phyloP scores from a whole-genome alignment of 2,888 invertebrate species.

The Drosophila glabriapex region DNA sequence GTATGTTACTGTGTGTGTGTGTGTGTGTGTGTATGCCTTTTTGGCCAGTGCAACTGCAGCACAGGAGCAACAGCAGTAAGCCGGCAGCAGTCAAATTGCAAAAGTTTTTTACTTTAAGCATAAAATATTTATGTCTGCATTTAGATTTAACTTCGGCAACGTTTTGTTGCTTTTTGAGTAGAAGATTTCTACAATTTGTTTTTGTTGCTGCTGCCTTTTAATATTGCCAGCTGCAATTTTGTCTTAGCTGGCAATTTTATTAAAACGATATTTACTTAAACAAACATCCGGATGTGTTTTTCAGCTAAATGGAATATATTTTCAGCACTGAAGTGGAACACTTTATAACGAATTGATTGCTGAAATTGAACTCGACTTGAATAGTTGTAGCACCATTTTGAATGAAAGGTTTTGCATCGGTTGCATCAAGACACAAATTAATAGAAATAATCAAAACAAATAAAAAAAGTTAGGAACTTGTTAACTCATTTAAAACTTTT shows the following conservation, averaged over 20 bases:
- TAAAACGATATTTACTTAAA: slow-evolving; percentile 67
- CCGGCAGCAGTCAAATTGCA: slow-evolving; percentile 73
- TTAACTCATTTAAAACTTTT: not conserved
- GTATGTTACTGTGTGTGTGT: slow-evolving; percentile 10
- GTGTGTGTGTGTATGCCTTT: slow-evolving; percentile 50
- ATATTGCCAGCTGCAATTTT: slow-evolving; percentile 59
- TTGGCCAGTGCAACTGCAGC: slow-evolving; percentile 62
- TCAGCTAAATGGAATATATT: slow-evolving; percentile 31
- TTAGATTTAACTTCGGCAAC: slow-evolving; percentile 72
- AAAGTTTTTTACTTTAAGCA: slow-evolving; percentile 79
- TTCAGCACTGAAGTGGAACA: slow-evolving; percentile 17
- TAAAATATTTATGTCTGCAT: slow-evolving; percentile 79
- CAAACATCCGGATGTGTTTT: slow-evolving; percentile 34
- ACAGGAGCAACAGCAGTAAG: not conserved
- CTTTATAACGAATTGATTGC: slow-evolving; percentile 12
- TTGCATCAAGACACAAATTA: not conserved
- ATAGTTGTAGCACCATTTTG: not conserved
- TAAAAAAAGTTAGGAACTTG: not conserved
- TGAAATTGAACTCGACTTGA: slow-evolving; percentile 6
- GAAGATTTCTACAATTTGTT: slow-evolving; percentile 46
- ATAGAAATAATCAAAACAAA: not conserved
- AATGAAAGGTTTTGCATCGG: not conserved
- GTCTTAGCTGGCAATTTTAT: slow-evolving; percentile 64
- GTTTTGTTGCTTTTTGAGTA: slow-evolving; percentile 64
- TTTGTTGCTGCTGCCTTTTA: slow-evolving; percentile 21